Percentiles rank a stretch among this genome's conserved stretches.
These are phyloP conservation scores for Lanius collurio DNA, from an alignment of 2,113 vertebrate genomes.

Conservation along the genomic window DNA sequence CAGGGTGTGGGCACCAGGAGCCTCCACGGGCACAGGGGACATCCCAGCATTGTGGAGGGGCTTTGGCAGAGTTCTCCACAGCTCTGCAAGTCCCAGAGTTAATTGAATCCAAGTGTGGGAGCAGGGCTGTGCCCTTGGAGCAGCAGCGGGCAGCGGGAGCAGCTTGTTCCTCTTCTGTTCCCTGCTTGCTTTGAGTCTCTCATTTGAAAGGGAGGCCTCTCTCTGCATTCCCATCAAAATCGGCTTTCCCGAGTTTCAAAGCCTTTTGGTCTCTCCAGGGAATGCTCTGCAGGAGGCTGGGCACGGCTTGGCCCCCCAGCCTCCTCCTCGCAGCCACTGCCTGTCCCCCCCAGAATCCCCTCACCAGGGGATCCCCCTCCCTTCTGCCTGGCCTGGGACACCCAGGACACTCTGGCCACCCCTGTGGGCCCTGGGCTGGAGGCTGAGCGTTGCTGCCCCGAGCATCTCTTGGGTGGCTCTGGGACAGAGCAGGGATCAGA, in stretches of 20 bases:
- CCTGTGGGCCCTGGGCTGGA: not conserved
- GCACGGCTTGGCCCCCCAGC: not conserved
- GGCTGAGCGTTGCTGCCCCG: not conserved
- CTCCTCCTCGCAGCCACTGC: not conserved
- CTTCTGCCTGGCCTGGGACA: not conserved
- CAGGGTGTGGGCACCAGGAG: rapidly evolving
- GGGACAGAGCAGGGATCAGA: not conserved
- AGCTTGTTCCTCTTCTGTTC: not conserved
- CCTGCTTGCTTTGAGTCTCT: conserved; percentile 27
- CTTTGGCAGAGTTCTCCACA: not conserved
- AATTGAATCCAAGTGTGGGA: conserved; percentile 35
- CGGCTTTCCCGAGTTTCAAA: conserved; percentile 36
- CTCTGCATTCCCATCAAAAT: conserved; percentile 17
- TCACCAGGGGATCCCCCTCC: not conserved
- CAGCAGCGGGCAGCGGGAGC: not conserved
- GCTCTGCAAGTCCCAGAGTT: not conserved
- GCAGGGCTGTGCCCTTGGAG: not conserved
- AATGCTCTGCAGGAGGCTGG: not conserved
- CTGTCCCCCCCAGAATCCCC: not conserved
- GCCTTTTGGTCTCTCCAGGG: conserved; percentile 43
- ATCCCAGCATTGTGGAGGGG: rapidly evolving
- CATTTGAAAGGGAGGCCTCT: conserved; percentile 45
- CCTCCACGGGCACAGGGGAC: not conserved
- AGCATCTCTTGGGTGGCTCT: rapidly evolving
- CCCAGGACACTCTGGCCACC: not conserved